phyloP scores from a whole-genome alignment of 2,888 invertebrate species.

The Spisula subtruncata region DNA sequence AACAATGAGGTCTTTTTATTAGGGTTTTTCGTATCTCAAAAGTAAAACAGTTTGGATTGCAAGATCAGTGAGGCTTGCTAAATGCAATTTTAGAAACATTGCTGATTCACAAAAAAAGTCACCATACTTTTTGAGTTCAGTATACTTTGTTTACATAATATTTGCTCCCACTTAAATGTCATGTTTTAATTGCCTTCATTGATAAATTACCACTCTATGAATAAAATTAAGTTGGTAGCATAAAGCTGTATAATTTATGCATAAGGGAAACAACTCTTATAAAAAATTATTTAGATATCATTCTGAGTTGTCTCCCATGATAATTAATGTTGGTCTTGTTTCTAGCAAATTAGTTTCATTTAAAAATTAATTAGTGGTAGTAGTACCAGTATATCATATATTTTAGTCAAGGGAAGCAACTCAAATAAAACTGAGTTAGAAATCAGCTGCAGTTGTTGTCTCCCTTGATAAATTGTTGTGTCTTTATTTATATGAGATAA shows the following conservation, averaged over 20 bases:
- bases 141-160: background rate
- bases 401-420: background rate
- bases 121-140: too few species aligned
- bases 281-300: background rate
- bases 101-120: too few species aligned
- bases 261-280: background rate
- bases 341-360: too few species aligned
- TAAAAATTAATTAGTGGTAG: too few species aligned
- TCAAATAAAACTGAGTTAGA: too few species aligned
- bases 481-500: background rate
- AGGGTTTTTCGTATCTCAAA: too few species aligned
- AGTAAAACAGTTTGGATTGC: too few species aligned
- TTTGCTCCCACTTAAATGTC: background rate
- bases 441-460: too few species aligned
- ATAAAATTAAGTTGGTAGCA: background rate
- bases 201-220: slow-evolving; percentile 1
- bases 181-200: background rate
- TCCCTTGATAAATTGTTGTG: too few species aligned
- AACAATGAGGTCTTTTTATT: too few species aligned
- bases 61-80: too few species aligned
- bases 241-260: background rate
- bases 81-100: too few species aligned
- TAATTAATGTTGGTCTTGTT: background rate
- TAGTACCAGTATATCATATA: background rate
- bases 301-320: background rate